Percentiles rank a stretch among this genome's conserved stretches.
Evolutionary conservation across 1,140 invertebrate species (phyloP).

Genomic region (Heliothis subflexa): DNA sequence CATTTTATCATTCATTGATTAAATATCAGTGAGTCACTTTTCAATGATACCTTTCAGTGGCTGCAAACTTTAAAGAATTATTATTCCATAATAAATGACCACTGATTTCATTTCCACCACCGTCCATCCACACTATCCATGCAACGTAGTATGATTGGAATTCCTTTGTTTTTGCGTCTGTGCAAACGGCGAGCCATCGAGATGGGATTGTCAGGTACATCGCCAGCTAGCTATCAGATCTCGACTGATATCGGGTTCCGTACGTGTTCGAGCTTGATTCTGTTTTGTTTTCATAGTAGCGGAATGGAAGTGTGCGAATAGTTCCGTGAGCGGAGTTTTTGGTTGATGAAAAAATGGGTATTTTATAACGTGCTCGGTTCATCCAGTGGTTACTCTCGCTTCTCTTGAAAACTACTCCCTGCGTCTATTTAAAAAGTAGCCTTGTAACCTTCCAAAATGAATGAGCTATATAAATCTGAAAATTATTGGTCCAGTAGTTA

Average conservation of each 20-base stretch:
- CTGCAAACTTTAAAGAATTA: too few relatives aligned
- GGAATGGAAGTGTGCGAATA: neutral
- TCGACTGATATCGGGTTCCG: neutral
- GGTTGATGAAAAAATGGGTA: too few relatives aligned
- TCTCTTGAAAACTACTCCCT: too few relatives aligned
- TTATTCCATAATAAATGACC: neutral
- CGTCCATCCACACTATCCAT: neutral
- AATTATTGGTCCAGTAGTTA: too few relatives aligned
- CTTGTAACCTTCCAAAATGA: too few relatives aligned
- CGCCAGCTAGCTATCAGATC: conserved; percentile 2
- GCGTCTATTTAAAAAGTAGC: too few relatives aligned
- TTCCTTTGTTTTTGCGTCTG: conserved; percentile 16
- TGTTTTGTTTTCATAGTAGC: neutral
- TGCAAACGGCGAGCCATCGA: conserved; percentile 5
- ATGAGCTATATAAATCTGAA: too few relatives aligned
- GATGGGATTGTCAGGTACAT: conserved; percentile 26
- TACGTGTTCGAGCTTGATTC: neutral
- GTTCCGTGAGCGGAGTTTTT: neutral
- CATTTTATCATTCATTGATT: neutral
- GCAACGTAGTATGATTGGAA: neutral
- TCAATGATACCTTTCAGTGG: neutral
- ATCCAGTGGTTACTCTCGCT: too few relatives aligned
- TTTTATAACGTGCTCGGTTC: too few relatives aligned
- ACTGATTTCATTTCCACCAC: neutral
- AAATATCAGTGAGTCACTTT: neutral